Base-by-base conservation (phyloP, 2,113 vertebrate species). In the Podocnemis expansa region DNA sequence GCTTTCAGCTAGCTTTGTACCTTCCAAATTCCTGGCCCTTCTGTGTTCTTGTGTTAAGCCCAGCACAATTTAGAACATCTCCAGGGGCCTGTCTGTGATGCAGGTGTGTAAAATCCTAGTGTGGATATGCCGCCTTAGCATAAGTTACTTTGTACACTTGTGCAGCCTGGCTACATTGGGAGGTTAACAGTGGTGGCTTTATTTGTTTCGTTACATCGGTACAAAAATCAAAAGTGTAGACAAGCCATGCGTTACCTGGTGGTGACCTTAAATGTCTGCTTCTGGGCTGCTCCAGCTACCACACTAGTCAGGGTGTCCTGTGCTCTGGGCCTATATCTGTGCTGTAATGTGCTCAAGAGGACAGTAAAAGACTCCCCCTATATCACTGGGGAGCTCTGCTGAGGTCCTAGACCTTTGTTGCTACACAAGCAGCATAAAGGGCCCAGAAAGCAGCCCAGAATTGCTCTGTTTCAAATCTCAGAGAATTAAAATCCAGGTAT, bases 271-370 rank as follows among this genome's bases (percentile, higher is more conserved):
- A 24, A 10, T 78, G 29, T 6, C 43, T 92, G 82, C 82, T 93
- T 91, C 86, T 97, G 93, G 95, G 89, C 93, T 96, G 87, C 95
- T 93, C 82, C 88, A 80, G 90, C 78, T 93, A 84, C 84, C 96
- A 78, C 75, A 79, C 3, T 22, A 41, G 25, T n/a, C 92, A 91
- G 84, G 63, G 45, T 67, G 45, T 82, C 51, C 24, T 89, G 63
- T 95, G 10, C 82, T 73, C 92, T 83, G 58, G 86, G 51, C 60
- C 5, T 51, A 45, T 51, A 87, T 1, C 24, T 17, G 38, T 93
- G 55, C 80, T 73, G 52, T 55, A 89, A 14, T 34, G 14, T 63
- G 31, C 16, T 14, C 60, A 63, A 34, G 29, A 63, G 78, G 56
- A 38, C 85, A 76, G 45, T 9, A 49, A 55, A 82, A 90, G 63